Evolutionary conservation across 2,888 invertebrate species (phyloP).

Genomic region (Tenthredo livida): DNA sequence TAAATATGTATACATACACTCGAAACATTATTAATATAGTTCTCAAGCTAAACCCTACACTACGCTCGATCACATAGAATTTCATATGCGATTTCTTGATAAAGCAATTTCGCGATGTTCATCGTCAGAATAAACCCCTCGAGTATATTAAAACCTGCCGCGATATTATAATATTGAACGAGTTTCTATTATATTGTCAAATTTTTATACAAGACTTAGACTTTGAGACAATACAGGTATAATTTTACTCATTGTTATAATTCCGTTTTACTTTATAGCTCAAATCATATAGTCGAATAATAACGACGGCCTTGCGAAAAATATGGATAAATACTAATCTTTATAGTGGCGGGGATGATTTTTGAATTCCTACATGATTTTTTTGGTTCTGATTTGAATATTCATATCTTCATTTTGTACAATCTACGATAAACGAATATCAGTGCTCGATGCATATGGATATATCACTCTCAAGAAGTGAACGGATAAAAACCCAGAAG

Average conservation of each 20-base stretch:
- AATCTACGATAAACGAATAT: background rate
- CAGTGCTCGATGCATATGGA: background rate
- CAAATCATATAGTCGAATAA: background rate
- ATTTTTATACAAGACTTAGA: background rate
- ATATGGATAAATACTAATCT: background rate
- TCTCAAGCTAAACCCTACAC: background rate
- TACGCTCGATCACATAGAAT: background rate
- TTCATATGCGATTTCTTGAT: background rate
- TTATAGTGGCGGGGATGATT: too few species aligned
- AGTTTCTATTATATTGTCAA: background rate
- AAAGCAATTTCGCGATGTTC: background rate
- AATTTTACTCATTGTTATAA: background rate
- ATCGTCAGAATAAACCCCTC: background rate
- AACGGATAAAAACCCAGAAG: constrained; percentile 5
- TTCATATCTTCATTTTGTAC: background rate
- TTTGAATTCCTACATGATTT: background rate
- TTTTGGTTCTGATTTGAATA: background rate
- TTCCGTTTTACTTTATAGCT: background rate
- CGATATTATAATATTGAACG: constrained; percentile 1
- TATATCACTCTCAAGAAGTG: background rate
- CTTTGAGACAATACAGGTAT: constrained; percentile 3
- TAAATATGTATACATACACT: background rate
- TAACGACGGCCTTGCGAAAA: background rate
- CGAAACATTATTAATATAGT: background rate
- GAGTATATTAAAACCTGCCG: background rate